A percentile compares a stretch with the other conserved stretches of the same genome.
Evolutionary conservation across 2,113 vertebrate species (phyloP).

Genomic region (Mus musculus): DNA sequence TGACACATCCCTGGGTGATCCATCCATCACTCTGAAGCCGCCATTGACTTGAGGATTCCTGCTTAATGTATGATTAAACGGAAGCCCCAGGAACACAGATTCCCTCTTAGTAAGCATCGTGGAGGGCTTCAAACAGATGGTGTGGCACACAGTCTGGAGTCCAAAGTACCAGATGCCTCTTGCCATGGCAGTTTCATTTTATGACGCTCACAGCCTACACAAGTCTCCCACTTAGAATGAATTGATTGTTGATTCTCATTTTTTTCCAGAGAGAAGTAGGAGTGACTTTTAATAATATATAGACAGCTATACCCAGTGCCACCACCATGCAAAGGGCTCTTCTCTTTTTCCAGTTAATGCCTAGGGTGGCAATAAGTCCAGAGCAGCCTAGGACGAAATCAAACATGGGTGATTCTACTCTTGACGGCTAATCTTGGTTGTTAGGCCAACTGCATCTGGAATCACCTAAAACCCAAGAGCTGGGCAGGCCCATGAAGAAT

Average conservation of each 20-base stretch:
- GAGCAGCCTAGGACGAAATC: not conserved
- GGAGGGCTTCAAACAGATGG: not conserved
- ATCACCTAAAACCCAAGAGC: not conserved
- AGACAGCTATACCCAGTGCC: not conserved
- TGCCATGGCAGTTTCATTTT: not conserved
- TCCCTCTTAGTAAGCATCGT: not conserved
- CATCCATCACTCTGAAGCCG: not conserved
- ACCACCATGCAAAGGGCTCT: not conserved
- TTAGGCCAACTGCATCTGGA: not conserved
- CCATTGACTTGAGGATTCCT: constrained; percentile 1
- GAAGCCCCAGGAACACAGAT: not conserved
- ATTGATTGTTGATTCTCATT: not conserved
- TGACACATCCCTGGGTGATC: not conserved
- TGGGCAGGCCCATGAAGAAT: not conserved
- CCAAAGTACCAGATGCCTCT: not conserved
- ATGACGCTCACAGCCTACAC: not conserved
- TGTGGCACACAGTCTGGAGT: not conserved
- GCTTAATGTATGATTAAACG: not conserved
- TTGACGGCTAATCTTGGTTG: not conserved
- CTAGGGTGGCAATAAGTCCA: not conserved
- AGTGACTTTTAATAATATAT: not conserved
- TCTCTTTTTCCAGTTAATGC: not conserved
- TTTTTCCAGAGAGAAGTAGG: not conserved
- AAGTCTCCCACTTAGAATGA: not conserved
- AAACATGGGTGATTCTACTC: not conserved